Evolutionary conservation across 1,140 invertebrate species (phyloP).

Genomic region (Melanaphis sacchari): DNA sequence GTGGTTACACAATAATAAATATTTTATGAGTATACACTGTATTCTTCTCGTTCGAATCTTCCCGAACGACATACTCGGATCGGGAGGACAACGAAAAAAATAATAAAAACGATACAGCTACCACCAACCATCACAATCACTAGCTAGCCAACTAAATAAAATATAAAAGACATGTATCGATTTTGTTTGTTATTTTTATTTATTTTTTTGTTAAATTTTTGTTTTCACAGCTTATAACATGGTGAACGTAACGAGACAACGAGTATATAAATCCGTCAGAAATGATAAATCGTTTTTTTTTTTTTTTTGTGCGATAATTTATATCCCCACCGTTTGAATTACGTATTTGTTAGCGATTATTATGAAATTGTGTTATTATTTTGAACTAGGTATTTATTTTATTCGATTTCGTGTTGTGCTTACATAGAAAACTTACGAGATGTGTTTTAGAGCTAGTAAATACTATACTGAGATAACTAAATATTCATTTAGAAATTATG

Average conservation of each 20-base stretch:
- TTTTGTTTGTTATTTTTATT: neutral
- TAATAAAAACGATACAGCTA: neutral
- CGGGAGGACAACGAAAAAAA: neutral
- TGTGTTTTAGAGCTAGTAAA: neutral
- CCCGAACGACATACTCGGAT: neutral
- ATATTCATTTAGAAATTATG: neutral
- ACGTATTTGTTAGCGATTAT: neutral
- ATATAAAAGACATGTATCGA: neutral
- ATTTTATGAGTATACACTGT: neutral
- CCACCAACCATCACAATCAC: neutral
- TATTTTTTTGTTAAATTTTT: constrained; percentile 1
- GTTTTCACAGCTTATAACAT: neutral
- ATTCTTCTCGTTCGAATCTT: neutral
- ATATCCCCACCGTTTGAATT: neutral
- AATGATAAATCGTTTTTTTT: constrained; percentile 4
- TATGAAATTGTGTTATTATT: neutral
- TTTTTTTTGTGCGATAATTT: neutral
- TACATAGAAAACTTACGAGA: neutral
- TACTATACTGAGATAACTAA: neutral
- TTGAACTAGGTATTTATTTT: neutral
- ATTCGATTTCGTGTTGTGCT: neutral
- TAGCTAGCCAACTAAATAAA: neutral
- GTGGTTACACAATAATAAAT: neutral
- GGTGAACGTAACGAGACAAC: neutral
- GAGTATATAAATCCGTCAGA: neutral